Evolutionary conservation across 2,113 vertebrate genomes (phyloP).

Genomic region (Bujurquina vittata): DNA sequence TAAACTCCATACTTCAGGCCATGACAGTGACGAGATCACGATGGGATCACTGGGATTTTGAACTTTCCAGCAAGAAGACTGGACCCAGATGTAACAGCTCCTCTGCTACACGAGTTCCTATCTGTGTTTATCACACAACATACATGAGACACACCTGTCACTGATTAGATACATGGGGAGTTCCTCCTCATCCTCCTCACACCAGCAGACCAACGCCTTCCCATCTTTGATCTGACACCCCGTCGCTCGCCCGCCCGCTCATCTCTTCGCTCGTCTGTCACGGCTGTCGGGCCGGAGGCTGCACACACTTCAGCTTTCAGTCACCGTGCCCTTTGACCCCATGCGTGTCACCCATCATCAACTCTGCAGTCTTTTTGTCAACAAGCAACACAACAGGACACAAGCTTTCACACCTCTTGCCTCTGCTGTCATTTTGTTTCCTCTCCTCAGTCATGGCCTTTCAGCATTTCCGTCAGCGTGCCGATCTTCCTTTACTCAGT

Average conservation of each 20-base stretch:
- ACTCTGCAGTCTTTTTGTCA: slow-evolving; percentile 7
- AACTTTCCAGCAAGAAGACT: too few relatives aligned
- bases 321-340: slow-evolving; percentile 35
- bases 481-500: background rate
- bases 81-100: too few relatives aligned
- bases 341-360: slow-evolving; percentile 49
- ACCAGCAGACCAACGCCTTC: background rate
- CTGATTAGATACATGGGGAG: background rate
- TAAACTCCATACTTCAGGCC: too few relatives aligned
- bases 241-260: background rate
- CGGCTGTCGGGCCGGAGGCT: slow-evolving; percentile 29
- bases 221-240: slow-evolving; percentile 9
- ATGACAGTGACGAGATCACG: too few relatives aligned
- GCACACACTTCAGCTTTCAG: slow-evolving; percentile 36
- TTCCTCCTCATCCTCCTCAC: background rate
- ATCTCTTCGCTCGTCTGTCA: slow-evolving; percentile 25
- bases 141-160: too few relatives aligned
- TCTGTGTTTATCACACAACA: too few relatives aligned
- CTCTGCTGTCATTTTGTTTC: slow-evolving; percentile 14
- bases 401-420: slow-evolving; percentile 29
- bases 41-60: too few relatives aligned
- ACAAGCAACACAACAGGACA: slow-evolving; percentile 37
- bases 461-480: background rate
- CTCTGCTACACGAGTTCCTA: too few relatives aligned
- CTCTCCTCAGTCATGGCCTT: background rate